Evolutionary conservation across 1,140 invertebrate species (phyloP).

Genomic region (Brachionus paranguensis): DNA sequence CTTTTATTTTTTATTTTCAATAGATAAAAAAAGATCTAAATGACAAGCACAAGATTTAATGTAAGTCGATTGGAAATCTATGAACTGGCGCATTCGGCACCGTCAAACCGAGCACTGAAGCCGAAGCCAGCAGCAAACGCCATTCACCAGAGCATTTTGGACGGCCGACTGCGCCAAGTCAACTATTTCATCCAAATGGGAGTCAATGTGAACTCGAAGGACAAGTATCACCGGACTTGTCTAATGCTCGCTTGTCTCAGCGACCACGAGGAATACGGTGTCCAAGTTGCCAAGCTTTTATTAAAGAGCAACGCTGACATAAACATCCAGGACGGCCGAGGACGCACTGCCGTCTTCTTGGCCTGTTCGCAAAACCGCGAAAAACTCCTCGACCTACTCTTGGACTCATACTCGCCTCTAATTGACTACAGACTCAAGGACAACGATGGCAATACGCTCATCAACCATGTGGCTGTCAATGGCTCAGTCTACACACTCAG

Average conservation of each 20-base stretch:
- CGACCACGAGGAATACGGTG: conserved; percentile 21
- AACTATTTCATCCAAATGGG: conserved; percentile 25
- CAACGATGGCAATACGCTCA: neutral
- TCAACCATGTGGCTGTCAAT: neutral
- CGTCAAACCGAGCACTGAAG: neutral
- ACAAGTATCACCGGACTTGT: conserved; percentile 21
- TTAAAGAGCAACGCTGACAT: neutral
- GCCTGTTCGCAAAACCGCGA: neutral
- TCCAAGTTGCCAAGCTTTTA: conserved; percentile 20
- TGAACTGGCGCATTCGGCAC: neutral
- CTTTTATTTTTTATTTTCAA: neutral
- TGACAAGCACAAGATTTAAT: neutral
- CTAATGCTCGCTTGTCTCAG: neutral
- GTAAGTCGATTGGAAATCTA: neutral
- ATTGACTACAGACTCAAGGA: conserved; percentile 24
- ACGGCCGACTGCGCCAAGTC: conserved; percentile 14
- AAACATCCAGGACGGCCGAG: neutral
- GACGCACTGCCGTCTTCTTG: neutral
- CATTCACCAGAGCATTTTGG: conserved; percentile 10
- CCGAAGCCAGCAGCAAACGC: neutral
- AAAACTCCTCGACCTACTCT: neutral
- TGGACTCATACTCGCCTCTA: neutral
- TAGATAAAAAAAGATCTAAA: neutral
- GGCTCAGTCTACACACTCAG: neutral
- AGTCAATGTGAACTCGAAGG: neutral